Evolutionary conservation across 2,797 vertebrate species (phyloP).

Genomic region (Clarias laeviceps): DNA sequence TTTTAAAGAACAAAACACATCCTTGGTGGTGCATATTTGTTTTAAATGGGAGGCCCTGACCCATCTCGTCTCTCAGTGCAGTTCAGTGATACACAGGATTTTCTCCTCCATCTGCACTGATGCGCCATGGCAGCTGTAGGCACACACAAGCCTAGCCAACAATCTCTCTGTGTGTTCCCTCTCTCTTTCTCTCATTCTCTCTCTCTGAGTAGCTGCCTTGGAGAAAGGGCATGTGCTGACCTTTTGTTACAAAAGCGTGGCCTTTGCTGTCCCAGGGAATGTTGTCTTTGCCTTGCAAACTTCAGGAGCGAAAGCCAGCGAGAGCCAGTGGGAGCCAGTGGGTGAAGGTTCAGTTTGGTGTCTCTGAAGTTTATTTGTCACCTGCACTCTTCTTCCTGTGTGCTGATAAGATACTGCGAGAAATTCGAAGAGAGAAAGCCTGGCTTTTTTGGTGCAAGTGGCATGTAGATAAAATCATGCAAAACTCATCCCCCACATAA

Average conservation of each 20-base stretch:
- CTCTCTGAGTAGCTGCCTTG: conserved; percentile 43
- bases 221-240: conserved; percentile 70
- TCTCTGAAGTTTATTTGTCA: conserved; percentile 34
- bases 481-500: conserved; percentile 9
- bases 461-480: conserved; percentile 8
- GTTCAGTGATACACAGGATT: conserved; percentile 38
- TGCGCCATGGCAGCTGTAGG: conserved; percentile 38
- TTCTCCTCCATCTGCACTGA: conserved; percentile 42
- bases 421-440: background rate
- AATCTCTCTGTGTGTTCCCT: conserved; percentile 31
- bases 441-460: background rate
- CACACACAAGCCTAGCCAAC: conserved; percentile 28
- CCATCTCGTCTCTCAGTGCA: conserved; percentile 14
- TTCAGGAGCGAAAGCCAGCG: conserved; percentile 47
- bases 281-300: conserved; percentile 63
- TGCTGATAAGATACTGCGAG: conserved; percentile 30
- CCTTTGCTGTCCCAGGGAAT: conserved; percentile 52
- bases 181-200: conserved; percentile 30
- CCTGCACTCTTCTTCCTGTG: conserved; percentile 42
- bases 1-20: background rate
- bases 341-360: conserved; percentile 27
- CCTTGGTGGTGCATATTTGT: conserved; percentile 33
- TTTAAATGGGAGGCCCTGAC: conserved; percentile 25
- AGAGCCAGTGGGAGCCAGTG: conserved; percentile 26
- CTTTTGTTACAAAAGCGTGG: conserved; percentile 68